These are phyloP conservation scores for Bettongia penicillata DNA, from an alignment of 2,113 vertebrate species.

Conservation along the genomic window DNA sequence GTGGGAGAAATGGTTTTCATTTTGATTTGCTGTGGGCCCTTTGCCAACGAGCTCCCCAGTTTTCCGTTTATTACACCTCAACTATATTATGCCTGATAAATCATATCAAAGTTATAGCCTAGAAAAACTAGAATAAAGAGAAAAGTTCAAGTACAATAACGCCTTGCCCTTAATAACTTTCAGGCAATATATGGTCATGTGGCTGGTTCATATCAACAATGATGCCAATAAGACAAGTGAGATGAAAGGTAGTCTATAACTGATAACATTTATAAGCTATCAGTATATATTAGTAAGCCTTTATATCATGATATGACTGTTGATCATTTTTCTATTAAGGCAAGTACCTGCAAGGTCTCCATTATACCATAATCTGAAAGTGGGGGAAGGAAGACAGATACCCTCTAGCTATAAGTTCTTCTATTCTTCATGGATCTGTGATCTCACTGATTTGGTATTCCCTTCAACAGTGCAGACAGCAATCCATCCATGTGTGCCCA, in stretches of 20 bases:
- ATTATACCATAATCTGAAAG: neutral
- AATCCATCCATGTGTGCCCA: neutral
- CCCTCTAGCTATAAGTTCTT: neutral
- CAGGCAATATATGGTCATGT: conserved; percentile 2
- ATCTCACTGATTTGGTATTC: neutral
- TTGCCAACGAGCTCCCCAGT: conserved; percentile 22
- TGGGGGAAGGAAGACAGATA: neutral
- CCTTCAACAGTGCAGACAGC: neutral
- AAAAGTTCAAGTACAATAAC: neutral
- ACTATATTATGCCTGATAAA: conserved; percentile 27
- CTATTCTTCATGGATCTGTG: neutral
- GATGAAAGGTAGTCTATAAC: neutral
- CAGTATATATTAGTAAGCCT: neutral
- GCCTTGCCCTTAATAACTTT: conserved; percentile 22
- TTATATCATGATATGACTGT: neutral
- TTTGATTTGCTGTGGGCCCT: conserved; percentile 18
- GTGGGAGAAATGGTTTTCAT: conserved; percentile 53
- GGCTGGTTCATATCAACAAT: conserved; percentile 21
- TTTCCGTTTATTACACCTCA: conserved; percentile 25
- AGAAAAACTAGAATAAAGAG: conserved; percentile 39
- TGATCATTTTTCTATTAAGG: conserved; percentile 19
- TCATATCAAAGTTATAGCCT: conserved; percentile 2
- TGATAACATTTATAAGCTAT: neutral
- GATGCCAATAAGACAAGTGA: neutral
- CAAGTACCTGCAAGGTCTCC: conserved; percentile 9